These are phyloP conservation scores for Paracyprichromis sp. DNA, from an alignment of 2,113 vertebrate genomes.

Conservation along the genomic window DNA sequence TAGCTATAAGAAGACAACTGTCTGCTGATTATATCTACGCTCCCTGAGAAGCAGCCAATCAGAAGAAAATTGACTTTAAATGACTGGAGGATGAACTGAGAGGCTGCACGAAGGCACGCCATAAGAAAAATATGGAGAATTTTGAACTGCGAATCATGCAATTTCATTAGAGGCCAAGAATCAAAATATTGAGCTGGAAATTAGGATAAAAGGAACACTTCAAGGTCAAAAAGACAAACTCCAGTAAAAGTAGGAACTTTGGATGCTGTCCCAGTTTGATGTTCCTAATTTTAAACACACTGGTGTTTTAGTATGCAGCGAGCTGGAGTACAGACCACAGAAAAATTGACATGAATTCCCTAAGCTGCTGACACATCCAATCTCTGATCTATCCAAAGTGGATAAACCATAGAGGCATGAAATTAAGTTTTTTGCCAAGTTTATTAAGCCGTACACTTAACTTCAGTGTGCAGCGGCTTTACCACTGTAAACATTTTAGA, in stretches of 20 bases:
- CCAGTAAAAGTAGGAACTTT: not conserved
- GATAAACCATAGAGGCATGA: not conserved
- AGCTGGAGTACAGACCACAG: not conserved
- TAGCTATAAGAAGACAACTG: not conserved
- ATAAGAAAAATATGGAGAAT: not conserved
- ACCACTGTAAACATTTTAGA: not conserved
- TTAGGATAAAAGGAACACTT: not conserved
- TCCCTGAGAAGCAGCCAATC: not conserved
- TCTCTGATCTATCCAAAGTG: not conserved
- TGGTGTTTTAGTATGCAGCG: not conserved
- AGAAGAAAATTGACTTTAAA: not conserved
- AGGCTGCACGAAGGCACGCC: not conserved
- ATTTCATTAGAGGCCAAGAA: not conserved
- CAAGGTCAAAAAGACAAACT: not conserved
- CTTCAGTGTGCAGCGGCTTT: not conserved
- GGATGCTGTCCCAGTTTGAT: not conserved
- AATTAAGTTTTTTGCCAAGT: conserved; percentile 13
- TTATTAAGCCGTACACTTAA: not conserved
- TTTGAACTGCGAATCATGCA: not conserved
- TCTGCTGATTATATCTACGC: not conserved
- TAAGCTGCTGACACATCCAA: not conserved
- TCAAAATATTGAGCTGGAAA: not conserved
- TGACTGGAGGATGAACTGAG: not conserved
- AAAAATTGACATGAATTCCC: not conserved
- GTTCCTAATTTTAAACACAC: not conserved